Percentiles rank a stretch among this genome's conserved stretches.
Conservation (phyloP, 2,113 vertebrate species). For the Hippocampus mohnikei region DNA sequence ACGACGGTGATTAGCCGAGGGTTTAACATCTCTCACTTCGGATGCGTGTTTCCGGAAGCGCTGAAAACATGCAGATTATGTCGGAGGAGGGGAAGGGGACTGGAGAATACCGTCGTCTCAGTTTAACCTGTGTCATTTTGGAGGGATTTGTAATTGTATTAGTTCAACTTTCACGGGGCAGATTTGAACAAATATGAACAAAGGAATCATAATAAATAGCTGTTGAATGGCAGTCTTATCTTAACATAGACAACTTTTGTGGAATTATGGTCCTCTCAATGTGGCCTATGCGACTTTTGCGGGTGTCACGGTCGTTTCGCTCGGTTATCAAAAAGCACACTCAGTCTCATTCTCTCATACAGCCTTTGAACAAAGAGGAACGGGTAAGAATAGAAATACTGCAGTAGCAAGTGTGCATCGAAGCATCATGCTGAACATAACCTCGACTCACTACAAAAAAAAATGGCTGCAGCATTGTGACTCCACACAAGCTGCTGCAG, state of each 20-base stretch:
- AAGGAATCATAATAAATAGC: too few species aligned
- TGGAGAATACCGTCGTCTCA: neutral
- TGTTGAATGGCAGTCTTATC: neutral
- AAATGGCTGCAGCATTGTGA: neutral
- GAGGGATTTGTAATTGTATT: too few species aligned
- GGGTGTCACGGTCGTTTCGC: neutral
- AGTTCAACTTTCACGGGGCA: neutral
- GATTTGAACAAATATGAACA: too few species aligned
- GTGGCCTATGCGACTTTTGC: neutral
- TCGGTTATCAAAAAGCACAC: neutral
- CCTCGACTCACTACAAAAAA: neutral
- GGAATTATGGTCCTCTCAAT: neutral
- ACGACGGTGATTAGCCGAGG: slow-evolving; percentile 43
- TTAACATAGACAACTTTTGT: neutral
- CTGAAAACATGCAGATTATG: slow-evolving; percentile 26
- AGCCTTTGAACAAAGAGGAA: neutral
- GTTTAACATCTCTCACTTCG: slow-evolving; percentile 43
- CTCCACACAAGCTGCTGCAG: neutral
- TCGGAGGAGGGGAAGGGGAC: neutral
- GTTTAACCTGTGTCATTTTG: neutral
- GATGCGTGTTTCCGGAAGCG: slow-evolving; percentile 36
- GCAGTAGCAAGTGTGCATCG: neutral
- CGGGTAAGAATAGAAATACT: neutral
- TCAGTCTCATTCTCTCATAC: neutral
- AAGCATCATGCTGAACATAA: neutral